Percentiles rank a stretch among this genome's conserved stretches.
phyloP scores from a whole-genome alignment of 2,888 invertebrate species.

The Orgyia antiqua region DNA sequence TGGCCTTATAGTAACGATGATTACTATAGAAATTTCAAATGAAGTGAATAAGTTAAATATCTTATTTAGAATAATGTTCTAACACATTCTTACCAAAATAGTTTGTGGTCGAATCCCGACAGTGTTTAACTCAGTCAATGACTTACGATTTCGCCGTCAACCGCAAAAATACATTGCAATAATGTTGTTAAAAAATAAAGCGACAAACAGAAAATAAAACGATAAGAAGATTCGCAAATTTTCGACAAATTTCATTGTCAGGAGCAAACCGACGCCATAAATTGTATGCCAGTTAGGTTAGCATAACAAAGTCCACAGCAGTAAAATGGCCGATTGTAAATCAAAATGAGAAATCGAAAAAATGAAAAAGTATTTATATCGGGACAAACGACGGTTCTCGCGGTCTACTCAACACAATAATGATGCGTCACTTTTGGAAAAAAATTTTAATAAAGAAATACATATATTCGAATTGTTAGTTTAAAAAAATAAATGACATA shows the following conservation, averaged over 20 bases:
- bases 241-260: conserved; percentile 59
- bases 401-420: conserved; percentile 30
- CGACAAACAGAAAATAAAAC: conserved; percentile 39
- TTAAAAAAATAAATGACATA: too few relatives aligned
- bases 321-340: conserved; percentile 72
- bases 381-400: conserved; percentile 53
- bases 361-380: conserved; percentile 56
- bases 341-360: conserved; percentile 71
- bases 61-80: too few relatives aligned
- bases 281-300: conserved; percentile 66
- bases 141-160: conserved; percentile 18
- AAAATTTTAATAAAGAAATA: conserved; percentile 5
- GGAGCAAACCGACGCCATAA: conserved; percentile 56
- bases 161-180: conserved; percentile 43
- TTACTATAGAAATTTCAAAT: too few relatives aligned
- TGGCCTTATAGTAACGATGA: too few relatives aligned
- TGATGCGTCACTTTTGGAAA: conserved; percentile 26
- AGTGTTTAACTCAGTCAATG: conserved; percentile 15
- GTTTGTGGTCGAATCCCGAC: too few relatives aligned
- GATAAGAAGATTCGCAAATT: conserved; percentile 66
- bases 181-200: conserved; percentile 36
- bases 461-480: too few relatives aligned
- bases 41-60: too few relatives aligned
- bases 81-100: too few relatives aligned
- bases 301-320: conserved; percentile 71